Evolutionary conservation across 2,113 vertebrate species (phyloP), one percentile per base, ranked within the genome.

Genomic region (Rynchops niger): DNA sequence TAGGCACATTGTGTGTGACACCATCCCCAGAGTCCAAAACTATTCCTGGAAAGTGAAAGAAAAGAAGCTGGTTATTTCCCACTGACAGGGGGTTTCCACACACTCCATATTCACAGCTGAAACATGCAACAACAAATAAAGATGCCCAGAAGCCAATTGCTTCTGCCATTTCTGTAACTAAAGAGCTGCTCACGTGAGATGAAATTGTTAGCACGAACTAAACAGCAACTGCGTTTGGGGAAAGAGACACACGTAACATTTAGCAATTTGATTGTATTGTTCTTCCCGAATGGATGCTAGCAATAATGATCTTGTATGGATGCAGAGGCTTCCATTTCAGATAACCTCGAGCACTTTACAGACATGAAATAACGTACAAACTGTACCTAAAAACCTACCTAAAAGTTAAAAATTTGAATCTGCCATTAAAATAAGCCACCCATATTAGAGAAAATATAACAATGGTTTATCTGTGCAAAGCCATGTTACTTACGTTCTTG

Each of bases 1-100:
- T 86, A 7, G 97, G 97, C 49, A 93, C 90, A 1, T 88, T 94
- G 56, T 97, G 96, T 10, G 93, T 95, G 56, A 96, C 89, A 7
- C 96, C 91, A 27, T 96, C 95, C n/a, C 86, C 88, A 2, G 89
- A 96, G 82, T 91, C 96, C 84, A 95, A 86, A 70, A 94, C 78
- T 42, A 95, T 97, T 52, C 95, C 97, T 98, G 56, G 27, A 43
- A 90, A 62, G 36, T 43, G 43, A 62, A 80, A 78, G 29, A 70
- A 81, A 79, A 82, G 69, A 83, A 40, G 49, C 12, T 70, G 29
- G 11, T 55, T 58, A 38, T 61, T 78, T 56, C 70, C n/a, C 36
- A 53, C 32, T 7, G 27, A 34, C 12, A 20, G 6, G 21, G 32
- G 22, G 23, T 43, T 70, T n/a, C 55, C 42, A 15, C 20, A 12